A percentile compares a stretch with the other conserved stretches of the same genome.
phyloP scores from a whole-genome alignment of 2,113 vertebrate genomes.

The Bolborhynchus lineola region DNA sequence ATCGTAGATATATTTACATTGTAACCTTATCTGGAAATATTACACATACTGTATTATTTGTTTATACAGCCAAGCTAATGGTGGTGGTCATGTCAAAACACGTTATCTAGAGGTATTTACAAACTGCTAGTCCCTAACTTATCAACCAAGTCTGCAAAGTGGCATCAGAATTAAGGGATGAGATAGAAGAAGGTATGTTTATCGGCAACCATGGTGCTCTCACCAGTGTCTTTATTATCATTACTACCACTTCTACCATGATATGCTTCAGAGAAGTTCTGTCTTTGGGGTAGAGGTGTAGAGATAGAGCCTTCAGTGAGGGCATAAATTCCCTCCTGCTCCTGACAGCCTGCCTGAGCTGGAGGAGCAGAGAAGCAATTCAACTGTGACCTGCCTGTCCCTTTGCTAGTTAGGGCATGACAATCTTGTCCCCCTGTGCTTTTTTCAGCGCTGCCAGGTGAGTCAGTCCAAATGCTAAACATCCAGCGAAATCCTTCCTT shows the following conservation, averaged over 20 bases:
- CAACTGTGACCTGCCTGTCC: neutral
- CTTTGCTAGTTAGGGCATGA: neutral
- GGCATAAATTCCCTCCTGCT: neutral
- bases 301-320: neutral
- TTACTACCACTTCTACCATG: neutral
- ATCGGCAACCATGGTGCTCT: neutral
- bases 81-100: constrained; percentile 48
- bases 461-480: neutral
- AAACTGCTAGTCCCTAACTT: neutral
- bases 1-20: constrained; percentile 65
- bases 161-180: neutral
- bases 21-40: constrained; percentile 27
- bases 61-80: constrained; percentile 8
- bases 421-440: neutral
- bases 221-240: neutral
- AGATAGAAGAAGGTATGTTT: neutral
- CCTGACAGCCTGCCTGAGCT: neutral
- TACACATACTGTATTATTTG: constrained; percentile 9
- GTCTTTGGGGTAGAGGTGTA: neutral
- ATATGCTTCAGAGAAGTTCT: neutral
- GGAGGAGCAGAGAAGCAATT: neutral
- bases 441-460: neutral
- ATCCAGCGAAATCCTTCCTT: neutral
- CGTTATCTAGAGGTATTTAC: constrained; percentile 25
- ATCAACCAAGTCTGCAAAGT: neutral